A percentile compares a stretch with the other conserved stretches of the same genome.
Conservation (phyloP, 92 coral and sea anemone genomes). For the Ricordea florida region DNA sequence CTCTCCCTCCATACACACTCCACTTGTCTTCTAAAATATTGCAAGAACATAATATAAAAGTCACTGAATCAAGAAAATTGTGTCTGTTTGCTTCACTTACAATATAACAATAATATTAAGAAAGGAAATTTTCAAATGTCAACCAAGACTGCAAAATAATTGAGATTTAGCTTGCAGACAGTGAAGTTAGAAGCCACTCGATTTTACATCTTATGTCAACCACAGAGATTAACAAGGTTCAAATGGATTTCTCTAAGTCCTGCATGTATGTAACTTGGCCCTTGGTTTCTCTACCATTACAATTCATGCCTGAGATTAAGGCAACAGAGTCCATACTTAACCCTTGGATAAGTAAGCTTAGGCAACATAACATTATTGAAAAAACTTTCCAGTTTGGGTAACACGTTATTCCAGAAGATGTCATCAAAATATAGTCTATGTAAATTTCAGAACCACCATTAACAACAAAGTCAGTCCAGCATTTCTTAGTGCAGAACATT, state of each 20-base stretch:
- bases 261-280: background rate
- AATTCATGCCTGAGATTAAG: background rate
- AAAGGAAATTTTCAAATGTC: too few species aligned
- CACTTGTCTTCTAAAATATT: too few species aligned
- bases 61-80: too few species aligned
- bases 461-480: conserved; percentile 65
- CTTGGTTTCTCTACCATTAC: background rate
- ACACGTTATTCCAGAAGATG: conserved; percentile 1
- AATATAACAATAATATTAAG: too few species aligned
- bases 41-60: too few species aligned
- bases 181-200: too few species aligned
- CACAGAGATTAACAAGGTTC: too few species aligned
- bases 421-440: conserved; percentile 12
- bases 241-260: background rate
- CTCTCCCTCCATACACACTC: background rate
- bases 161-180: too few species aligned
- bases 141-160: too few species aligned
- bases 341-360: conserved; percentile 28
- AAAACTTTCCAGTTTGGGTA: conserved; percentile 21
- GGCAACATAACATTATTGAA: conserved; percentile 18
- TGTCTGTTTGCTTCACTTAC: too few species aligned
- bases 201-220: too few species aligned
- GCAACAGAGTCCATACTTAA: conserved; percentile 13
- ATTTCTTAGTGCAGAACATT: conserved; percentile 51
- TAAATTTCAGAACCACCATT: too few species aligned